phyloP scores from a whole-genome alignment of 2,113 vertebrate species.

The Elephantulus edwardii region DNA sequence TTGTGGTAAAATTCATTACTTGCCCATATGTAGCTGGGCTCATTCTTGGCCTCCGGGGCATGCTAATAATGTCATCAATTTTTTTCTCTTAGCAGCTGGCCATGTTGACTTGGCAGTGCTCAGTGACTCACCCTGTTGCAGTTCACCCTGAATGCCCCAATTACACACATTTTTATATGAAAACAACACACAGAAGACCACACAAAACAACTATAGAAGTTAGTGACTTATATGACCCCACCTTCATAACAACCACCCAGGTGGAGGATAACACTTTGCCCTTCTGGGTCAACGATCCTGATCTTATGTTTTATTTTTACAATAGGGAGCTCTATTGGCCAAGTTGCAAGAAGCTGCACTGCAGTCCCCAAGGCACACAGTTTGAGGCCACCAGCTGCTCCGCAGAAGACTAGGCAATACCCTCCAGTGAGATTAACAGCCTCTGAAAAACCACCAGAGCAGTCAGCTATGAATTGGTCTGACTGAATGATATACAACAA shows the following conservation, averaged over 20 bases:
- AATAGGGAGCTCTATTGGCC: too few species aligned
- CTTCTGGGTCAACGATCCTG: background rate
- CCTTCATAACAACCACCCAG: background rate
- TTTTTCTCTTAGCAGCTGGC: constrained; percentile 4
- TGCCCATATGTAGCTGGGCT: background rate
- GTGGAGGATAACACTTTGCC: background rate
- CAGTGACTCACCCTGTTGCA: background rate
- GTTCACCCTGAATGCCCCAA: background rate
- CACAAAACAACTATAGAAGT: background rate
- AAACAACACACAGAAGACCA: background rate
- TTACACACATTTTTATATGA: constrained; percentile 27
- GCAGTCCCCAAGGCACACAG: too few species aligned
- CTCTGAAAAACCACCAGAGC: too few species aligned
- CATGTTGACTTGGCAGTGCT: background rate
- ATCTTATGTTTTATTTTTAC: background rate
- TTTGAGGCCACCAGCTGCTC: too few species aligned
- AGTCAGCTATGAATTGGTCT: too few species aligned
- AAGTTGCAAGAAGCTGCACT: too few species aligned
- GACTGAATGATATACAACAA: too few species aligned
- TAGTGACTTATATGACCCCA: background rate
- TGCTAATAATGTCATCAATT: background rate
- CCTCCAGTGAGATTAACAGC: too few species aligned
- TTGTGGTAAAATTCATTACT: background rate
- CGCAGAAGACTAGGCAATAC: too few species aligned
- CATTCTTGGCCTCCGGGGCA: constrained; percentile 9